phyloP scores from a whole-genome alignment of 2,113 vertebrate genomes.

The Etia nguti region DNA sequence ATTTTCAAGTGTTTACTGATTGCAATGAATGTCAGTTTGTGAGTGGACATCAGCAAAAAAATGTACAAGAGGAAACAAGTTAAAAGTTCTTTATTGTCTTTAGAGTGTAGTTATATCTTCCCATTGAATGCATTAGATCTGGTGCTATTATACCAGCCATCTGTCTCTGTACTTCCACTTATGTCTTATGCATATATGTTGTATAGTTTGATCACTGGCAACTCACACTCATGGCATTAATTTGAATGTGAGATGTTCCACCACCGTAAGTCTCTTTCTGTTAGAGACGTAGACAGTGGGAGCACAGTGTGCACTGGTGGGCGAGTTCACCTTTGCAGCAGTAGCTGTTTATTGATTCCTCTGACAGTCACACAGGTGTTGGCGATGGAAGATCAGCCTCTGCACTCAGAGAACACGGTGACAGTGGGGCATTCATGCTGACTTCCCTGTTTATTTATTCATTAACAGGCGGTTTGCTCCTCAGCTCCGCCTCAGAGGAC shows the following conservation, averaged over 20 bases:
- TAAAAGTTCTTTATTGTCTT: background rate
- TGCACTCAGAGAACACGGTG: slow-evolving; percentile 24
- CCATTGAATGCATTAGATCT: background rate
- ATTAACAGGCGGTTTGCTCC: slow-evolving; percentile 32
- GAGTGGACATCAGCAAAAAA: background rate
- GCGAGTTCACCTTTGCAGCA: slow-evolving; percentile 38
- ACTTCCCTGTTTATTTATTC: slow-evolving; percentile 54
- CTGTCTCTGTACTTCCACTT: slow-evolving; percentile 3
- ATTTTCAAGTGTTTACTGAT: background rate
- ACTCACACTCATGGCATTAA: background rate
- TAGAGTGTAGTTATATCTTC: background rate
- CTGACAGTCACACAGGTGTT: slow-evolving; percentile 46
- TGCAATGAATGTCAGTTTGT: background rate
- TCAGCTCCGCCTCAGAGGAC: slow-evolving; percentile 19
- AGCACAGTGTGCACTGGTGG: background rate
- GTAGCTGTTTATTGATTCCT: slow-evolving; percentile 43
- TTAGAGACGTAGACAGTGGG: background rate
- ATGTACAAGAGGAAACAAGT: background rate
- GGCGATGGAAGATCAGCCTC: slow-evolving; percentile 48
- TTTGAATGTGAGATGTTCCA: background rate
- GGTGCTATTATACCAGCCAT: background rate
- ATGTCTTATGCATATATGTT: background rate
- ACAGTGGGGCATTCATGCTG: slow-evolving; percentile 21
- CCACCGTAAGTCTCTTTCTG: slow-evolving; percentile 5
- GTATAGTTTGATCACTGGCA: background rate